Evolutionary conservation across 2,888 invertebrate genomes (phyloP), one percentile per base, ranked within the genome.

Genomic region (Dimorphilus gyrociliatus): DNA sequence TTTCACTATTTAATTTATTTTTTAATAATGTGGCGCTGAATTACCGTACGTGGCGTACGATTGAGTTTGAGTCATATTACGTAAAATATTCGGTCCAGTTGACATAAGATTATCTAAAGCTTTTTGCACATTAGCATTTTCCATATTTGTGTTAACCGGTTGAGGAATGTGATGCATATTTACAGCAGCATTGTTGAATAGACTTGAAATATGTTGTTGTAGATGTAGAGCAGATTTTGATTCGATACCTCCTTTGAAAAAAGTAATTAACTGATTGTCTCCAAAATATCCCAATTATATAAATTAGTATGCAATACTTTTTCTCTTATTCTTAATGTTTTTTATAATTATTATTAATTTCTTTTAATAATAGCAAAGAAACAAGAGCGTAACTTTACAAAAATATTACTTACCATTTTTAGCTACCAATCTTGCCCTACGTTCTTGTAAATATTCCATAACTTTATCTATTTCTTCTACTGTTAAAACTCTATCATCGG

Each of bases 401-500:
- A n/a, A n/a, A n/a, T n/a, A n/a, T n/a, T n/a, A n/a, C n/a, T n/a
- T 23, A 19, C 19, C 29, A 5, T 29, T 16, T 6, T 12, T 10
- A 6, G 40, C 37, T 23, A 39, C 39, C 30, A 42, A 16, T 25
- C 44, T 16, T 29, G 45, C 46, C 42, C 78, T 76, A 19, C 75
- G 70, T 36, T 79, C 76, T 65, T 78, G 70, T 19, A 80, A 61
- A 54, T 78, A 78, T 32, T 29, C 65, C 15, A 55, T 39, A 15
- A 62, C 51, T 32, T 50, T 45, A 16, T 52, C 50, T 29, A 62
- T 38, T 40, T 62, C 61, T 27, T 47, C 50, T 4, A 52, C 26
- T 2, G 53, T 54, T 23, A 62, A 39, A 42, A 52, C 72, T 29
- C 78, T 71, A 48, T 81, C 82, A 51, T 82, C 80, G 0, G 81